phyloP scores from a whole-genome alignment of 2,113 vertebrate genomes.

The Hypanus sabinus region DNA sequence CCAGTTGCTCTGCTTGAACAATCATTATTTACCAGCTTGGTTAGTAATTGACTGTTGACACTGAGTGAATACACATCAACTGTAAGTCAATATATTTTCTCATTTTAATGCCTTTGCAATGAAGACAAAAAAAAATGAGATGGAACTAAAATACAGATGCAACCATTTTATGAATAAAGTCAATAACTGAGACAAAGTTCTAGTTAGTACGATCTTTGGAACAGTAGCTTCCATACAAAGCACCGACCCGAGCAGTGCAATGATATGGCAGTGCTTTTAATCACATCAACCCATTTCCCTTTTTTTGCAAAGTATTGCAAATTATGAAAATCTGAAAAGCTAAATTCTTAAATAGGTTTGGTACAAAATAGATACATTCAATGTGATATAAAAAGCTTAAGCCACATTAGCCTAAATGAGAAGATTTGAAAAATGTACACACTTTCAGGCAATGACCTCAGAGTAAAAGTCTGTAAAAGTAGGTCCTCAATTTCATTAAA shows the following conservation, averaged over 20 bases:
- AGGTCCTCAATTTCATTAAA: conserved; percentile 10
- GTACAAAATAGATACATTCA: conserved; percentile 38
- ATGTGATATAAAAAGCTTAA: conserved; percentile 36
- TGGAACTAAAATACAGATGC: conserved; percentile 14
- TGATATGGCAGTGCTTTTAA: conserved; percentile 15
- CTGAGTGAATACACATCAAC: neutral
- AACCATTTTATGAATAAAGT: conserved; percentile 9
- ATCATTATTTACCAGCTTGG: neutral
- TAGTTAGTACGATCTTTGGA: neutral
- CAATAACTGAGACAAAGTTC: neutral
- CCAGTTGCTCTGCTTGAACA: neutral
- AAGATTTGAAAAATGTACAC: conserved; percentile 33
- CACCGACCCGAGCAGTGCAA: conserved; percentile 31
- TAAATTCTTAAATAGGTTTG: conserved; percentile 37
- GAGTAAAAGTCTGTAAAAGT: neutral
- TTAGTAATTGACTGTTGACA: neutral
- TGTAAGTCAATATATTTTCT: conserved; percentile 7
- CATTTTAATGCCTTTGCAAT: neutral
- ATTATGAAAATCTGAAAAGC: conserved; percentile 19
- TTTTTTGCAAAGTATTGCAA: conserved; percentile 17
- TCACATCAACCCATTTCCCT: conserved; percentile 35
- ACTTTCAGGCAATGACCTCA: conserved; percentile 14
- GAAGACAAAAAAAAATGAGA: neutral
- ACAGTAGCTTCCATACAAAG: conserved; percentile 18
- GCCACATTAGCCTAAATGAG: conserved; percentile 32